These are phyloP conservation scores for Aegotheles bennettii DNA, from an alignment of 2,113 vertebrate species.

Conservation along the genomic window DNA sequence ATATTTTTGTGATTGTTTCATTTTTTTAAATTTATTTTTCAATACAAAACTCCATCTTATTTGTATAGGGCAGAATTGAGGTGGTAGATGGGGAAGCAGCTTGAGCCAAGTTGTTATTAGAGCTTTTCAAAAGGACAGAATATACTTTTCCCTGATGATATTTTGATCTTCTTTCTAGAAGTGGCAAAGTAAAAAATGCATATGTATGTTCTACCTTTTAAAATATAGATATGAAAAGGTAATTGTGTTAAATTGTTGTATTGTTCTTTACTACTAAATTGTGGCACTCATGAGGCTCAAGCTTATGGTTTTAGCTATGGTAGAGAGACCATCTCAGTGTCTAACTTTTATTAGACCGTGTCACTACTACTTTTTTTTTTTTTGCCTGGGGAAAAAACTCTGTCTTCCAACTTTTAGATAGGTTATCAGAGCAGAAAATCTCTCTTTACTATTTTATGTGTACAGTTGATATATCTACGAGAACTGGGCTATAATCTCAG, in stretches of 20 bases:
- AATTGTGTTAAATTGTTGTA: not conserved
- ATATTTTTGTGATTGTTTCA: not conserved
- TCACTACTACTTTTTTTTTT: not conserved
- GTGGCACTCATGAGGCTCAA: not conserved
- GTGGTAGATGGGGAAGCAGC: not conserved
- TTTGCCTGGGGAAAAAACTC: not conserved
- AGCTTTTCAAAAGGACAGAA: not conserved
- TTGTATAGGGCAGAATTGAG: fast-evolving
- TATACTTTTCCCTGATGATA: not conserved
- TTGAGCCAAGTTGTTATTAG: not conserved
- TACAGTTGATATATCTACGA: not conserved
- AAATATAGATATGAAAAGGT: not conserved
- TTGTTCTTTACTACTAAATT: not conserved
- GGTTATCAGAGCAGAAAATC: not conserved
- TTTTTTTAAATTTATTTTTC: not conserved
- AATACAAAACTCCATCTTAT: not conserved
- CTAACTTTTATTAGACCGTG: not conserved
- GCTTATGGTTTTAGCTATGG: not conserved
- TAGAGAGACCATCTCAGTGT: not conserved
- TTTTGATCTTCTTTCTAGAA: fast-evolving
- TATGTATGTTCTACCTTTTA: not conserved
- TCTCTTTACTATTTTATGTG: not conserved
- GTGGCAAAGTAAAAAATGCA: not conserved
- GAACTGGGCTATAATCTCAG: not conserved
- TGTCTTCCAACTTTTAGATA: not conserved